Base-by-base conservation (phyloP, 2,888 invertebrate genomes). In the Metellina segmentata region DNA sequence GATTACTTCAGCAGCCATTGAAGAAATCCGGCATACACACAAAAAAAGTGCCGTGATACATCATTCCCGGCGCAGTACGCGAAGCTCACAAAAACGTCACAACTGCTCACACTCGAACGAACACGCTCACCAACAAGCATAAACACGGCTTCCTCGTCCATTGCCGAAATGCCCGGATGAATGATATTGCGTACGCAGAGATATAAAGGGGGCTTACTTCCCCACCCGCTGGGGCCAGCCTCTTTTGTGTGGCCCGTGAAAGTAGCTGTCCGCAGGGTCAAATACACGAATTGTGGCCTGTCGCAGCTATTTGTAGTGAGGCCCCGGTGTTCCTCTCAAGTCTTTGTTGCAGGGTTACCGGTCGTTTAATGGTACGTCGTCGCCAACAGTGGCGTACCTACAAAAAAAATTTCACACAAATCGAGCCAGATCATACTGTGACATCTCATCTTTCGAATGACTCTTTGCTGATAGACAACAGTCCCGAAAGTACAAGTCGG, bases 121-220 rank as follows among this genome's bases (percentile, higher is more conserved):
- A 85, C 90, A 90, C 81, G 90, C 51, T 90, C 81, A 53, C 74
- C 90, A 90, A 90, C 90, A 90, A 90, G 85, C 90, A 81, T 90
- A 90, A 90, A 90, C 90, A 90, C 75, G 75, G 81, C 72, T 79
- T 90, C 85, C 90, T 83, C 90, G 82, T 70, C 88, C 74, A 71
- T 79, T 85, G 70, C n/a, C 49, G 51, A 82, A 81, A 61, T 88
- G 88, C 70, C 70, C 74, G 49, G 81, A 88, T 88, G 75, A 88
- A 82, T 82, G 89, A 82, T 82, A 89, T 89, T 83, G 78, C 89
- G 89, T 90, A 48, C 71, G 70, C 75, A 74, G 81, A 77, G 53
- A 81, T 81, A 74, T 34, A 70, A 81, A 70, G 69, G 51, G 77
- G 82, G 75, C 19, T 13, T 34, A 9, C 11, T 20, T 9, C 19